These are phyloP conservation scores for Harmothoe impar DNA, from an alignment of 2,888 invertebrate species.

Conservation along the genomic window DNA sequence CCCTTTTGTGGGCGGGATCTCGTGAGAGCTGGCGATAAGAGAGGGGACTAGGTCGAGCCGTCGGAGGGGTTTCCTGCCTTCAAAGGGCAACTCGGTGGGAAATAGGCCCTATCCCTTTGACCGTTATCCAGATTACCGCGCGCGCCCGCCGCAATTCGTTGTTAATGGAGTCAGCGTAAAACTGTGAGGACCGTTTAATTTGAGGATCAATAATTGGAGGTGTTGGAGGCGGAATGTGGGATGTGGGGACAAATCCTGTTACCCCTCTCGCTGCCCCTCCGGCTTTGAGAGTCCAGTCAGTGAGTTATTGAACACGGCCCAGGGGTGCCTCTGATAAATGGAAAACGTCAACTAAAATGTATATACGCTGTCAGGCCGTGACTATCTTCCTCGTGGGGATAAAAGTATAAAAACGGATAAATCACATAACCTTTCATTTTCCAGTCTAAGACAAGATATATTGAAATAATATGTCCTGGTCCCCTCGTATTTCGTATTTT, in stretches of 20 bases:
- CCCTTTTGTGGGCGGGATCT: not conserved
- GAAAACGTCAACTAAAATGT: no score
- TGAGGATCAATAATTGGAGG: not conserved
- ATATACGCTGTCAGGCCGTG: no score
- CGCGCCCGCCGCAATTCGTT: not conserved
- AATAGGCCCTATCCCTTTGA: conserved; percentile 25
- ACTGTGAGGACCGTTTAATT: conserved; percentile 35
- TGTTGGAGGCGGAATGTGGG: not conserved
- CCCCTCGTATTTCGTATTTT: no score
- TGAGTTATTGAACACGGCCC: no score
- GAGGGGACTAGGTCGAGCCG: not conserved
- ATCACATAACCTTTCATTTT: no score
- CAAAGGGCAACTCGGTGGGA: not conserved
- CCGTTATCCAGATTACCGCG: not conserved
- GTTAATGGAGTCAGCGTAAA: not conserved
- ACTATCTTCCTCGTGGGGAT: no score
- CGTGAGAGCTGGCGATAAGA: conserved; percentile 10
- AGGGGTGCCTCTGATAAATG: no score
- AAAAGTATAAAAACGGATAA: no score
- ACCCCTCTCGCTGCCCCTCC: not conserved
- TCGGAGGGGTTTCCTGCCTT: not conserved
- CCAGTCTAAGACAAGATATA: no score
- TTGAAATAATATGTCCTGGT: no score
- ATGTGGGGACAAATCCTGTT: not conserved
- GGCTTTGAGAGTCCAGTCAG: no score